Conservation (phyloP, 2,888 invertebrate genomes). For the Scaptomyza flava region DNA sequence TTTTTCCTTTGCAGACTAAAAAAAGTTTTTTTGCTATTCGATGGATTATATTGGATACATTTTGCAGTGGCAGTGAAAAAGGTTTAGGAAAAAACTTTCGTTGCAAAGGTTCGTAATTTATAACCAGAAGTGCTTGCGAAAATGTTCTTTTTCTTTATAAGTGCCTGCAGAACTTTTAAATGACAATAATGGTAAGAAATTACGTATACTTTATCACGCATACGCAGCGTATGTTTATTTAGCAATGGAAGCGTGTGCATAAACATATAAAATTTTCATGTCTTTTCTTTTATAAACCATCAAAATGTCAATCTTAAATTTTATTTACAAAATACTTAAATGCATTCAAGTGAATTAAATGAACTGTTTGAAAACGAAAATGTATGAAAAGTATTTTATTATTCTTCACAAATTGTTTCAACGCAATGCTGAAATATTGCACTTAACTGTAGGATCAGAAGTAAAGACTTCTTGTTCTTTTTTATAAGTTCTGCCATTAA, state of each 20-base stretch:
- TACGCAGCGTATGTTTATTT: constrained; percentile 22
- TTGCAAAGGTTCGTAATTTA: constrained; percentile 44
- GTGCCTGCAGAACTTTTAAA: constrained; percentile 22
- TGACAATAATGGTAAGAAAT: constrained; percentile 1
- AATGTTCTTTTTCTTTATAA: constrained; percentile 11
- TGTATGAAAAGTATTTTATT: neutral
- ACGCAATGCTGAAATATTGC: too few species aligned
- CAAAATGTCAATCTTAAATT: neutral
- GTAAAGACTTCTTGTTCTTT: too few species aligned
- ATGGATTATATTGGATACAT: constrained; percentile 55
- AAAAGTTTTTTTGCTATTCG: constrained; percentile 9
- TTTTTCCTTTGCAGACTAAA: neutral
- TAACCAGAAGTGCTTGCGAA: constrained; percentile 15
- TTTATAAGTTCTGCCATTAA: neutral
- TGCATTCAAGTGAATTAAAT: neutral
- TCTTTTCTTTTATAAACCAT: neutral
- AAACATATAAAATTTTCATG: neutral
- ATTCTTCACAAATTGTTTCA: too few species aligned
- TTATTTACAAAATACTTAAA: neutral
- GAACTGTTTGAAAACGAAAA: neutral
- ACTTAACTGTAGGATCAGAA: too few species aligned
- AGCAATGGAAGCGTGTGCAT: neutral
- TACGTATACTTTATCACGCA: constrained; percentile 30
- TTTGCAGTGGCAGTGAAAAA: constrained; percentile 12
- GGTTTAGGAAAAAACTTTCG: constrained; percentile 21